phyloP scores from a whole-genome alignment of 2,797 vertebrate genomes.

The Chelon labrosus region DNA sequence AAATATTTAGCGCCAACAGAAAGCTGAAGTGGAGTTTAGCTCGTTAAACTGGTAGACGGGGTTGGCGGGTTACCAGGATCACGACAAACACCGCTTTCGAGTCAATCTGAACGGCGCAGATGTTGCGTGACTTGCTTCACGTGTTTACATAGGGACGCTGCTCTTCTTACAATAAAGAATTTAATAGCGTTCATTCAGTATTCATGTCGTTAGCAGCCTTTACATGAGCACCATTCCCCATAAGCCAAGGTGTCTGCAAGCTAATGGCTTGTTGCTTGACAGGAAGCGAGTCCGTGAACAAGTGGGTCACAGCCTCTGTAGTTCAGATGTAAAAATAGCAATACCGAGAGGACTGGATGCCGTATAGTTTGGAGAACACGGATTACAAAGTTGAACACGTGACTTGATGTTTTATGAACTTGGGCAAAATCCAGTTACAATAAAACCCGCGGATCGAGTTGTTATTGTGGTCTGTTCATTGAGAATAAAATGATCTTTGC shows the following conservation, averaged over 20 bases:
- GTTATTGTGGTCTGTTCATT: no score
- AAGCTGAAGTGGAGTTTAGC: no score
- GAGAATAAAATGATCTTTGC: no score
- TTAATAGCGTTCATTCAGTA: no score
- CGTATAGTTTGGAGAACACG: slow-evolving; percentile 4
- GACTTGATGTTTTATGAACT: no score
- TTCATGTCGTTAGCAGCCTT: not conserved
- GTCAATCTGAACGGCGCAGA: no score
- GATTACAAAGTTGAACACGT: not conserved
- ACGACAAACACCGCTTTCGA: no score
- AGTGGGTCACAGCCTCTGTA: not conserved
- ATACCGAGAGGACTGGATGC: not conserved
- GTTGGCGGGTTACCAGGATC: no score
- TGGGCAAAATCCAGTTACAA: no score
- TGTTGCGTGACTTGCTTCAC: no score
- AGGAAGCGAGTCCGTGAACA: not conserved
- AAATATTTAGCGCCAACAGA: not conserved
- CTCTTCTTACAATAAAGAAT: not conserved
- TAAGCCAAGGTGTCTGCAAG: slow-evolving; percentile 1
- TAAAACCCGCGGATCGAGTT: no score
- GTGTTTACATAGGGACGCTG: not conserved
- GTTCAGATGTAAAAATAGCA: not conserved
- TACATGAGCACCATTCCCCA: not conserved
- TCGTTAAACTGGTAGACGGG: no score
- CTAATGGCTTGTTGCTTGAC: not conserved